phyloP scores from a whole-genome alignment of 2,888 invertebrate genomes.

The Amphipyra berbera region DNA sequence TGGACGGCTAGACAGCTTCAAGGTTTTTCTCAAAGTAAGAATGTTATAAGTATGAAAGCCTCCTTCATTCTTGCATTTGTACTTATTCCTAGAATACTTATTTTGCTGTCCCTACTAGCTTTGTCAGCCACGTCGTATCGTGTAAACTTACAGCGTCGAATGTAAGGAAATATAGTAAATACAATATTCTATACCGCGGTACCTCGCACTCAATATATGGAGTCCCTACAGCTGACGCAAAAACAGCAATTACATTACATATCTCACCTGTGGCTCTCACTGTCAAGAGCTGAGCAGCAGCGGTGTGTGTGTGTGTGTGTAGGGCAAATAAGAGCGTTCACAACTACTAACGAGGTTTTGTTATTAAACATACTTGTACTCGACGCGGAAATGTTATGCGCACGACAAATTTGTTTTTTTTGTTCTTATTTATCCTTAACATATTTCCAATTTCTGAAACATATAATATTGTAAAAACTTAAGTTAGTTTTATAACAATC shows the following conservation, averaged over 20 bases:
- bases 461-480: too few relatives aligned
- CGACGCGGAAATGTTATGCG: background rate
- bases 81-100: too few relatives aligned
- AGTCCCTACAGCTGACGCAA: slow-evolving; percentile 1
- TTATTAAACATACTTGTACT: slow-evolving; percentile 2
- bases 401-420: background rate
- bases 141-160: too few relatives aligned
- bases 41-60: too few relatives aligned
- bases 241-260: slow-evolving; percentile 20
- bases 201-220: background rate
- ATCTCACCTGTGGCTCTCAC: slow-evolving; percentile 10
- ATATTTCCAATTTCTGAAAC: too few relatives aligned
- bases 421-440: background rate
- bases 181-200: background rate
- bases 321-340: too few relatives aligned
- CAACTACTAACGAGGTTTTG: slow-evolving; percentile 10
- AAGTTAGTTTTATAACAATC: too few relatives aligned
- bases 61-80: too few relatives aligned
- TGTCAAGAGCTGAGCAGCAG: slow-evolving; percentile 2
- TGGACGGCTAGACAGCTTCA: too few relatives aligned
- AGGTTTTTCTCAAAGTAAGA: too few relatives aligned
- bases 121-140: too few relatives aligned
- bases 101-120: too few relatives aligned
- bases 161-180: background rate
- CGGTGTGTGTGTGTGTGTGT: background rate